These are phyloP conservation scores for Clitarchus hookeri DNA, from an alignment of 2,888 invertebrate genomes.

Conservation along the genomic window DNA sequence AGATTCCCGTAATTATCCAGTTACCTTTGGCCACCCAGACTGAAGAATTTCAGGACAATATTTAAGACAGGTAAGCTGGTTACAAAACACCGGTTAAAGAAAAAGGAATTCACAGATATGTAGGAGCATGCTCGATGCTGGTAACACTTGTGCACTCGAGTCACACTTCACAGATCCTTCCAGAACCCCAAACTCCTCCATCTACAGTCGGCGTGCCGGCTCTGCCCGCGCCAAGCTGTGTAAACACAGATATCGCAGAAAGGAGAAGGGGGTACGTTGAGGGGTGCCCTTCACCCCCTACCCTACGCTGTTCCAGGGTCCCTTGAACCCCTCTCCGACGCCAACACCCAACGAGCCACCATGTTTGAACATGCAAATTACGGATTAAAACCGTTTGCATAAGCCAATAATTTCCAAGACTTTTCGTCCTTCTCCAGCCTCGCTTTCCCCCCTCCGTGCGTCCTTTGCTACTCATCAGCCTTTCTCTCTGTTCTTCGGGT, in stretches of 20 bases:
- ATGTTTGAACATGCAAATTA: slow-evolving; percentile 45
- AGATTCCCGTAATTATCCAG: no score
- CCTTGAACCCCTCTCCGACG: slow-evolving; percentile 26
- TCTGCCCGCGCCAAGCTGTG: slow-evolving; percentile 14
- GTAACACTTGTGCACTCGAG: not conserved
- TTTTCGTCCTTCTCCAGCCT: slow-evolving; percentile 34
- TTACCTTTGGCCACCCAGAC: no score
- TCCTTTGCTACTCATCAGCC: not conserved
- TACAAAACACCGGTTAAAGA: no score
- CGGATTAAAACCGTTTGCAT: slow-evolving; percentile 45
- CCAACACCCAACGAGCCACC: slow-evolving; percentile 28
- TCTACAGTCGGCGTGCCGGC: not conserved
- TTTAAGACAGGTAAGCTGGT: no score
- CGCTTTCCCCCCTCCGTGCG: slow-evolving; percentile 3
- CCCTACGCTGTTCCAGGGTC: slow-evolving; percentile 19
- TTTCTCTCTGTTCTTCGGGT: slow-evolving; percentile 6
- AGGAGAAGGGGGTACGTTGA: not conserved
- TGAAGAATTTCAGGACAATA: no score
- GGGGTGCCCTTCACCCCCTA: slow-evolving; percentile 15
- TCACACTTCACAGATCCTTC: not conserved
- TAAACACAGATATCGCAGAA: slow-evolving; percentile 11
- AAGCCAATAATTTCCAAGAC: slow-evolving; percentile 44
- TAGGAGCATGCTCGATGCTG: not conserved
- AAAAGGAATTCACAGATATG: not conserved
- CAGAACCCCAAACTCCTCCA: not conserved